A percentile compares a stretch with the other conserved stretches of the same genome.
Conservation (phyloP, 2,888 invertebrate species). For the Mythimna pallens region DNA sequence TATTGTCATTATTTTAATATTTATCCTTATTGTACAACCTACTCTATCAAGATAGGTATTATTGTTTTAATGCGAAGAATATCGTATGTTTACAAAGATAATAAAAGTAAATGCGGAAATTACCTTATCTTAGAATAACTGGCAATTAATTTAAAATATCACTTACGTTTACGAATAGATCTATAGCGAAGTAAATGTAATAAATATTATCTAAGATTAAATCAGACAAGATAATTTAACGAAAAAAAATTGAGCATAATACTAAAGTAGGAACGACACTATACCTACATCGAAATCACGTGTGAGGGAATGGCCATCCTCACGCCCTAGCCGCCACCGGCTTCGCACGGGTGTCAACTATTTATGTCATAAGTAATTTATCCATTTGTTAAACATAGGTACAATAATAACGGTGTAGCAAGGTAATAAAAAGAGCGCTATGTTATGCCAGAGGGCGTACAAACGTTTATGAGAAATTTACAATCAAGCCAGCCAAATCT, state of each 20-base stretch:
- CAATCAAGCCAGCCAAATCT: no score
- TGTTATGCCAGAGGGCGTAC: no score
- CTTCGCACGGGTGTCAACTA: no score
- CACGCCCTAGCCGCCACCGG: no score
- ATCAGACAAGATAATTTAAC: not conserved
- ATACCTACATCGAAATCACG: not conserved
- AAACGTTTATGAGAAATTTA: no score
- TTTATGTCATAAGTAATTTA: no score
- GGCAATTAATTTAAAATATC: constrained; percentile 39
- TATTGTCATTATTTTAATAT: constrained; percentile 9
- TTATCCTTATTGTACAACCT: constrained; percentile 29
- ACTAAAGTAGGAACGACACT: not conserved
- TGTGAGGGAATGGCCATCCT: no score
- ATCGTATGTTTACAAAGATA: constrained; percentile 40
- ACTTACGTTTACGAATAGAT: not conserved
- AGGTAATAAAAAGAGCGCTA: no score
- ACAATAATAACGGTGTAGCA: no score
- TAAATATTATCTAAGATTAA: constrained; percentile 1
- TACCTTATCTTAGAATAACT: constrained; percentile 13
- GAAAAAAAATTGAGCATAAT: not conserved
- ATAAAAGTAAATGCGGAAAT: constrained; percentile 38
- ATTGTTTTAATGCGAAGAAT: constrained; percentile 21
- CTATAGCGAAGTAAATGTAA: not conserved
- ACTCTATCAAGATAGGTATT: constrained; percentile 4
- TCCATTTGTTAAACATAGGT: no score